Conservation (phyloP, 1,140 invertebrate genomes). For the Nixonia krombeini region DNA sequence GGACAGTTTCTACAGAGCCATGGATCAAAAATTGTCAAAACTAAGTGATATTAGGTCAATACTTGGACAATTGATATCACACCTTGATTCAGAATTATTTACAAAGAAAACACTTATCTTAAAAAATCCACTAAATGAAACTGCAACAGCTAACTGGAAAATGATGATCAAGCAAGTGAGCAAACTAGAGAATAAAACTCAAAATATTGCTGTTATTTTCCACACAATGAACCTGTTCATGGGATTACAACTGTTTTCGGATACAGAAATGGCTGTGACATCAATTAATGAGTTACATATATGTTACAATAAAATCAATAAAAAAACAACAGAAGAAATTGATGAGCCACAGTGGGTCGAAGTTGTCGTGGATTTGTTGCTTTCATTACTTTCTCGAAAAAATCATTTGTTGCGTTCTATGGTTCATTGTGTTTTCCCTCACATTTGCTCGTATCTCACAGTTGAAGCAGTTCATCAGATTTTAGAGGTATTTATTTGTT, state of each 20-base stretch:
- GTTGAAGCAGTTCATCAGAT: conserved; percentile 79
- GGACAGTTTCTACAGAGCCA: conserved; percentile 76
- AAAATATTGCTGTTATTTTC: conserved; percentile 68
- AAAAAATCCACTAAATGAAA: conserved; percentile 69
- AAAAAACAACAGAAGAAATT: conserved; percentile 61
- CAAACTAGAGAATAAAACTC: conserved; percentile 50
- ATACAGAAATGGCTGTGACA: conserved; percentile 77
- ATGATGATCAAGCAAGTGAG: conserved; percentile 71
- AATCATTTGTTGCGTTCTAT: conserved; percentile 79
- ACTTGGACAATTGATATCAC: conserved; percentile 72
- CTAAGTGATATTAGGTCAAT: conserved; percentile 74
- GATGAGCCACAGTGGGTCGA: conserved; percentile 83
- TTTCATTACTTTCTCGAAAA: conserved; percentile 80
- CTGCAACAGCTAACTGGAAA: conserved; percentile 75
- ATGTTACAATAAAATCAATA: conserved; percentile 77
- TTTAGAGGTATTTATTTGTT: conserved; percentile 72
- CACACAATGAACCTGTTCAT: conserved; percentile 79
- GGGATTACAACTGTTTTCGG: conserved; percentile 80
- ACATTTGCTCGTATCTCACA: conserved; percentile 80
- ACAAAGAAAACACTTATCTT: conserved; percentile 49
- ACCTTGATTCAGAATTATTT: conserved; percentile 72
- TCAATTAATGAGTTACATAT: conserved; percentile 79
- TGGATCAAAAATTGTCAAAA: conserved; percentile 76
- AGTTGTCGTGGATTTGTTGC: conserved; percentile 82
- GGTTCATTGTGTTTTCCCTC: conserved; percentile 80